Percentiles rank a stretch among this genome's conserved stretches.
phyloP scores from a whole-genome alignment of 1,140 invertebrate species.

The Vollenhovia emeryi region DNA sequence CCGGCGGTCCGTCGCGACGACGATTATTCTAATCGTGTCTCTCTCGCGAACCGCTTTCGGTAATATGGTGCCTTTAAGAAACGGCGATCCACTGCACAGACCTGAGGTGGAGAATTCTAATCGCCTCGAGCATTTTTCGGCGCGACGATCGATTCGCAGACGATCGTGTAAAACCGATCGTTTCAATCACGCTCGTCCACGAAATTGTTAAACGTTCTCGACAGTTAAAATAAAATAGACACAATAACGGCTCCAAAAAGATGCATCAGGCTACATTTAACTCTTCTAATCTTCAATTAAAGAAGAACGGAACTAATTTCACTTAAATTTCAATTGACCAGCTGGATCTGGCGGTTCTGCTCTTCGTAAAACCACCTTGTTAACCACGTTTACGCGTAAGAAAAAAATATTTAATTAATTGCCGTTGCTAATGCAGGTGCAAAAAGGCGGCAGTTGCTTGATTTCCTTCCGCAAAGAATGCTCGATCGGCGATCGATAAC shows the following conservation, averaged over 20 bases:
- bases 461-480: conserved; percentile 12
- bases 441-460: neutral
- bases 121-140: conserved; percentile 25
- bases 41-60: conserved; percentile 60
- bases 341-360: neutral
- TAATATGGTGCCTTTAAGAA: conserved; percentile 60
- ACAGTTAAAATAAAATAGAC: neutral
- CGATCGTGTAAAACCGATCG: conserved; percentile 47
- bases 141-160: conserved; percentile 57
- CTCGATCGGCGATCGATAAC: conserved; percentile 8
- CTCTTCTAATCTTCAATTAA: neutral
- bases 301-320: neutral
- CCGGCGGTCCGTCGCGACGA: conserved; percentile 30
- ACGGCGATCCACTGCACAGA: conserved; percentile 22
- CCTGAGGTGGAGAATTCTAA: conserved; percentile 38
- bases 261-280: neutral
- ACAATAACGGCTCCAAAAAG: neutral
- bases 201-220: neutral
- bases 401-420: neutral
- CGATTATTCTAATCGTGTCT: conserved; percentile 80
- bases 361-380: neutral
- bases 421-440: neutral
- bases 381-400: neutral
- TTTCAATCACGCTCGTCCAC: neutral
- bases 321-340: neutral